Evolutionary conservation across 2,888 invertebrate species (phyloP), one percentile per base, ranked within the genome.

Genomic region (Netelia melanura): DNA sequence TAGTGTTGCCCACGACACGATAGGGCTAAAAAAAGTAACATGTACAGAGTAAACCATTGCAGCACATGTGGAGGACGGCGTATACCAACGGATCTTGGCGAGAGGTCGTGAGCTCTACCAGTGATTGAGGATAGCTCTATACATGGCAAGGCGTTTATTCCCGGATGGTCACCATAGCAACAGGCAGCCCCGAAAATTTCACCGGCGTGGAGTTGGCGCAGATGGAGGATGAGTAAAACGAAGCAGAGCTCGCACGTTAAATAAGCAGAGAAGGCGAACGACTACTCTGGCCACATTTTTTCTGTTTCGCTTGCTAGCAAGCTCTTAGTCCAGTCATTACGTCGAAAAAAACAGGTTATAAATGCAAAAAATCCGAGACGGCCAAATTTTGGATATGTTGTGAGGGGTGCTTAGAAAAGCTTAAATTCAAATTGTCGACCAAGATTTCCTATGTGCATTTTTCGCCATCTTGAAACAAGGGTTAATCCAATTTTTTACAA

Each of bases 91-190:
- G 43, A 48, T 70, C 72, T 84, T 74, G 76, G 74, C 43, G 81
- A 74, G 21, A 64, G 56, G 74, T 86, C 89, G 89, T 86, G 86
- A 86, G 86, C 87, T 87, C 87, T 89, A 86, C 88, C 88, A 72
- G 86, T 75, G 84, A 71, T 62, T 74, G 83, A 81, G 85, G 86
- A 86, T 81, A 83, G 86, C 79, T 86, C 89, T 76, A 88, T 86
- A 90, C 89, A 80, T 74, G 89, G 90, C 87, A 84, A 87, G 82
- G 89, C 91, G 90, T 92, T 92, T 92, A 91, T 92, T 91, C 92
- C 93, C 91, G 93, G 92, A 89, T 89, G 90, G 93, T 93, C 91
- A 91, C 88, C 93, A 93, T 93, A 92, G 93, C 92, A 93, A 93
- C 93, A 91, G 91, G 92, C 92, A 91, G 74, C 90, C 89, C 92